Evolutionary conservation across 1,140 invertebrate species (phyloP).

Genomic region (Cephus cinctus): DNA sequence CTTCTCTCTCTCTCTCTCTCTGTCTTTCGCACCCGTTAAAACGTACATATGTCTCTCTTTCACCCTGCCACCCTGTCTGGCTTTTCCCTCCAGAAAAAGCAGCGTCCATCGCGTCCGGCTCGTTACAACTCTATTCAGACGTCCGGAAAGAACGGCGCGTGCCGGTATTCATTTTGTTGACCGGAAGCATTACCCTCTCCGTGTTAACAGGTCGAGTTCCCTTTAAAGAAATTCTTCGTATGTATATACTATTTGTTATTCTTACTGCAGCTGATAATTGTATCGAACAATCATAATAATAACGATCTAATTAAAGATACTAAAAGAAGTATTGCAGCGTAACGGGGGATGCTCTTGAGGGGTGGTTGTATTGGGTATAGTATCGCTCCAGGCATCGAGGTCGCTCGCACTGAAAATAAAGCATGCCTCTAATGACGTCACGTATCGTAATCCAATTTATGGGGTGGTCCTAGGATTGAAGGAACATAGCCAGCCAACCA

Average conservation of each 20-base stretch:
- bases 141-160: constrained; percentile 50
- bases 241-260: no score
- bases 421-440: constrained; percentile 51
- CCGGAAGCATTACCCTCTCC: constrained; percentile 42
- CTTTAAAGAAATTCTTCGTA: no score
- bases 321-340: no score
- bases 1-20: constrained; percentile 13
- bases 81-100: constrained; percentile 3
- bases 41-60: constrained; percentile 28
- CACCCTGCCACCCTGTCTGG: no score
- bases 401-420: constrained; percentile 33
- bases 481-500: no score
- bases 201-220: no score
- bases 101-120: constrained; percentile 35
- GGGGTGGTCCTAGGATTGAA: no score
- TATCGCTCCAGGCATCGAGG: not conserved
- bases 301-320: no score
- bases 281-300: no score
- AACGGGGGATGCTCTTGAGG: no score
- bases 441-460: constrained; percentile 55
- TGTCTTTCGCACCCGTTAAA: constrained; percentile 15
- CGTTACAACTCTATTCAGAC: constrained; percentile 58
- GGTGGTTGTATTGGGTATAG: no score
- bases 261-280: no score
- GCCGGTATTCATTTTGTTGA: constrained; percentile 53